phyloP scores from a whole-genome alignment of 2,888 invertebrate genomes.

The Galeruca laticollis region DNA sequence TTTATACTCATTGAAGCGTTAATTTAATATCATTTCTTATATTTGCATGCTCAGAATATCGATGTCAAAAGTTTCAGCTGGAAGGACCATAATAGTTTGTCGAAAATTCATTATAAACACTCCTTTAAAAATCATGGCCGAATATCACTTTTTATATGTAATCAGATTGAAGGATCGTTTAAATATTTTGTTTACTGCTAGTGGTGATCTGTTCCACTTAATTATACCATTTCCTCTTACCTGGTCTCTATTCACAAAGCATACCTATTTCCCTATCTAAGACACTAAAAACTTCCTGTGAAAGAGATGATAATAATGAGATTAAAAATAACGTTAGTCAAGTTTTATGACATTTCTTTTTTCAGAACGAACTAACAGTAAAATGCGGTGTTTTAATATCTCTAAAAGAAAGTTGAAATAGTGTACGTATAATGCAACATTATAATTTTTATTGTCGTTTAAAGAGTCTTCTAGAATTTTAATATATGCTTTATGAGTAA shows the following conservation, averaged over 20 bases:
- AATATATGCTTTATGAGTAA: constrained; percentile 34
- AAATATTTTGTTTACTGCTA: too few relatives aligned
- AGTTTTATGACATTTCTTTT: constrained; percentile 12
- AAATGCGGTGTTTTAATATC: constrained; percentile 11
- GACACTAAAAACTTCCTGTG: neutral
- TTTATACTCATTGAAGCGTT: too few relatives aligned
- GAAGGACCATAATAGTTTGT: too few relatives aligned
- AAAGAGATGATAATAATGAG: constrained; percentile 7
- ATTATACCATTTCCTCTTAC: neutral
- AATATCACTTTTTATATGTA: too few relatives aligned
- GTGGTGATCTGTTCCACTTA: too few relatives aligned
- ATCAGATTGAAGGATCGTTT: too few relatives aligned
- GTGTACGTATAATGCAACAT: constrained; percentile 30
- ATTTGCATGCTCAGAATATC: too few relatives aligned
- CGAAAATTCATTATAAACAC: too few relatives aligned
- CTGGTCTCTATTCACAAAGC: neutral
- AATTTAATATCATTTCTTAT: too few relatives aligned
- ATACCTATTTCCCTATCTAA: neutral
- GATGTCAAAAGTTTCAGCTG: too few relatives aligned
- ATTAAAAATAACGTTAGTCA: constrained; percentile 8
- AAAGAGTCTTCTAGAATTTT: constrained; percentile 28
- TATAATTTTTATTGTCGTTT: constrained; percentile 34
- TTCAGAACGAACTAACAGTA: constrained; percentile 4
- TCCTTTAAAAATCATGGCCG: too few relatives aligned
- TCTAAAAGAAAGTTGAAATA: constrained; percentile 19